Conservation (phyloP, 2,797 vertebrate genomes). For the Sciurus vulgaris region DNA sequence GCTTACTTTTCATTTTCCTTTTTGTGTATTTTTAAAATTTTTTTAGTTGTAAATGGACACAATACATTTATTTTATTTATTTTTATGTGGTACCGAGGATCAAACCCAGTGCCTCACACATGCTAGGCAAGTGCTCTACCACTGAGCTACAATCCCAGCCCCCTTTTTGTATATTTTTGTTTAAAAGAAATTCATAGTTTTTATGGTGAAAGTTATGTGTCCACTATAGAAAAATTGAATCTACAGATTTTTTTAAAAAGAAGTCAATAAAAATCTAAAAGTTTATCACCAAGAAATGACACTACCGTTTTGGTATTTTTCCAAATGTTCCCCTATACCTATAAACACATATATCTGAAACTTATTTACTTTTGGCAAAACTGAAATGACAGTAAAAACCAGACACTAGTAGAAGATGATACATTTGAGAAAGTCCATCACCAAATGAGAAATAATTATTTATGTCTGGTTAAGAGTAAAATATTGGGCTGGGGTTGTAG, state of each 20-base stretch:
- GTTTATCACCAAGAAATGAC: not conserved
- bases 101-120: no score
- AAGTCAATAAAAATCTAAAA: not conserved
- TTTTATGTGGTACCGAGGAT: no score
- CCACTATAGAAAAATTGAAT: not conserved
- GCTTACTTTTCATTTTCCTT: not conserved
- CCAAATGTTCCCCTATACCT: not conserved
- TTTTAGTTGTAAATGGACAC: no score
- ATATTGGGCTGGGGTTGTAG: not conserved
- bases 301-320: constrained; percentile 30
- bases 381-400: not conserved
- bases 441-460: not conserved
- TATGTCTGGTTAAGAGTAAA: not conserved
- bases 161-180: not conserved
- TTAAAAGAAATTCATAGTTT: not conserved
- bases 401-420: not conserved
- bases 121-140: no score
- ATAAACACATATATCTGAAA: not conserved
- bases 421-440: not conserved
- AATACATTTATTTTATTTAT: no score
- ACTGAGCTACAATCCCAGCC: no score
- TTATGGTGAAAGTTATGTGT: constrained; percentile 17
- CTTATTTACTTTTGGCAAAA: constrained; percentile 34
- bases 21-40: not conserved
- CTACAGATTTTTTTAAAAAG: not conserved